These are phyloP conservation scores for Drosophila bocki DNA, from an alignment of 1,140 invertebrate species.

Conservation along the genomic window DNA sequence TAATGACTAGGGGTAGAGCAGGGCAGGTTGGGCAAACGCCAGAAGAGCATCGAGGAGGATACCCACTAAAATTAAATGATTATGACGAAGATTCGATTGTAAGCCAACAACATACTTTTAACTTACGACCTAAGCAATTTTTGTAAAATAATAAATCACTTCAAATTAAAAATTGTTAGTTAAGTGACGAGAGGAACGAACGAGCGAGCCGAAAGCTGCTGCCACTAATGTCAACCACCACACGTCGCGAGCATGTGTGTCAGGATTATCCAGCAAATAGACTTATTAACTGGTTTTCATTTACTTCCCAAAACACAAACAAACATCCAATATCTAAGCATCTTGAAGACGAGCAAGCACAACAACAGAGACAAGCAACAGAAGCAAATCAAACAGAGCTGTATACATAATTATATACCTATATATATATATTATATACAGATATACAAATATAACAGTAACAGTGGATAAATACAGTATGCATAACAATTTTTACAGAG, in stretches of 20 bases:
- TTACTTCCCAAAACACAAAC: conserved; percentile 12
- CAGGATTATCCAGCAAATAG: conserved; percentile 1
- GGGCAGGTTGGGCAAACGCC: conserved; percentile 37
- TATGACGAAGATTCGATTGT: conserved; percentile 73
- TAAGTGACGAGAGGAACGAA: conserved; percentile 48
- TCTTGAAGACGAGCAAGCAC: conserved; percentile 6
- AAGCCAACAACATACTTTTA: conserved; percentile 83
- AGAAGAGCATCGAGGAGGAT: conserved; percentile 27
- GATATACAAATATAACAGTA: conserved; percentile 73
- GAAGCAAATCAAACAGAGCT: conserved; percentile 82
- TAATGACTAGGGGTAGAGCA: conserved; percentile 54
- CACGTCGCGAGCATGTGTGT: conserved; percentile 13
- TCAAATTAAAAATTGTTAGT: conserved; percentile 68
- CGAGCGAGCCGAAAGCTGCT: conserved; percentile 45
- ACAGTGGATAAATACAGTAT: conserved; percentile 65
- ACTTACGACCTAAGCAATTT: conserved; percentile 76
- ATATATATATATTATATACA: conserved; percentile 72
- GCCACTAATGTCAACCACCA: conserved; percentile 48
- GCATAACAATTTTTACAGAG: conserved; percentile 76
- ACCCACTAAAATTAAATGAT: conserved; percentile 68
- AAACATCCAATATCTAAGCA: not conserved
- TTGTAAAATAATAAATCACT: conserved; percentile 80
- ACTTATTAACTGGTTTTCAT: conserved; percentile 11
- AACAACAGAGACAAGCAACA: conserved; percentile 67
- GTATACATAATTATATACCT: conserved; percentile 78